Conservation (phyloP, 2,888 invertebrate species). For the Acleris laterana region DNA sequence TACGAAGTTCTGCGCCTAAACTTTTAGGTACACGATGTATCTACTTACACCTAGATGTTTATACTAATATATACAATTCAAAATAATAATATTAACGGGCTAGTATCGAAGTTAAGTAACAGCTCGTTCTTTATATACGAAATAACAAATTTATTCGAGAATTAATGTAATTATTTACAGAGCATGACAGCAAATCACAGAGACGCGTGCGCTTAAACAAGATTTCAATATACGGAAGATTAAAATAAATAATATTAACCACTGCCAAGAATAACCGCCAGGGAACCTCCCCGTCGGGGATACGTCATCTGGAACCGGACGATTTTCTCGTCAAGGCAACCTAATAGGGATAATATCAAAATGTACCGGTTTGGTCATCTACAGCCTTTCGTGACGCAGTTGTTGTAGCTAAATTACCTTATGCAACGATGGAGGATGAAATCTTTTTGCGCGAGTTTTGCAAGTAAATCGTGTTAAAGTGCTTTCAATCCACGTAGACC, state of each 20-base stretch:
- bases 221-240: conserved; percentile 48
- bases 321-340: not conserved
- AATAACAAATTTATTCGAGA: conserved; percentile 81
- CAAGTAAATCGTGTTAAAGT: not conserved
- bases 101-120: conserved; percentile 59
- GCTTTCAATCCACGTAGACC: not conserved
- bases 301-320: not conserved
- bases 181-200: conserved; percentile 81
- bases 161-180: conserved; percentile 69
- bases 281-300: conserved; percentile 7
- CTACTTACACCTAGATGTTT: conserved; percentile 73
- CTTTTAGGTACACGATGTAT: conserved; percentile 77
- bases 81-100: conserved; percentile 72
- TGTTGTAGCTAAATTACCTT: no score
- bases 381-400: conserved; percentile 1
- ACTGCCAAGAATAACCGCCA: conserved; percentile 64
- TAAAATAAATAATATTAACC: conserved; percentile 52
- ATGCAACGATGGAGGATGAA: no score
- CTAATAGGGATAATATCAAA: not conserved
- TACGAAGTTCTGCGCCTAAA: conserved; percentile 73
- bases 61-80: conserved; percentile 79
- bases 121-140: conserved; percentile 74
- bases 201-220: conserved; percentile 68
- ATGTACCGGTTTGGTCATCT: conserved; percentile 16
- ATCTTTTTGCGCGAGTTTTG: not conserved